phyloP scores from a whole-genome alignment of 1,140 invertebrate genomes.

The Hydropsyche tenuis region DNA sequence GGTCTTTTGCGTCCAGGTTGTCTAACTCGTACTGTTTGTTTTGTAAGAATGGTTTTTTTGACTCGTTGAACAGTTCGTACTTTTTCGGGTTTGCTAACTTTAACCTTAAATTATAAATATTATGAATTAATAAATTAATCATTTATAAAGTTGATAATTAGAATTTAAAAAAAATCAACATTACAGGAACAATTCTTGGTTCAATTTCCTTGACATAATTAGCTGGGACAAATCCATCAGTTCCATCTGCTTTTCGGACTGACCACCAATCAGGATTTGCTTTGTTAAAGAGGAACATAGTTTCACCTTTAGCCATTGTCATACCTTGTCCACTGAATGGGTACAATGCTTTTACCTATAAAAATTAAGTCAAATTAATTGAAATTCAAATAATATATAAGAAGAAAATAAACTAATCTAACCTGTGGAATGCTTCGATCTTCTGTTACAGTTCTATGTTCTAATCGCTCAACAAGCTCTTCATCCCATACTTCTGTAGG shows the following conservation, averaged over 20 bases:
- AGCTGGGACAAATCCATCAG: slow-evolving; percentile 96
- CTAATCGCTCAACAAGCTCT: slow-evolving; percentile 83
- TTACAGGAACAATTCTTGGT: slow-evolving; percentile 76
- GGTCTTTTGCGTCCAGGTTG: slow-evolving; percentile 41
- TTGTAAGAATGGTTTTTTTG: slow-evolving; percentile 88
- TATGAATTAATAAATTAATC: slow-evolving; percentile 2
- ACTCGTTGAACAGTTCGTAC: slow-evolving; percentile 83
- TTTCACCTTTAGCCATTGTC: slow-evolving; percentile 89
- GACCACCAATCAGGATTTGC: slow-evolving; percentile 99
- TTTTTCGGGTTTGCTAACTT: slow-evolving; percentile 83
- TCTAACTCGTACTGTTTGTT: slow-evolving; percentile 78
- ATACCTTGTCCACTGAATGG: slow-evolving; percentile 94
- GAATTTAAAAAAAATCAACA: slow-evolving; percentile 42
- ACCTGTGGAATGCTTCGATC: slow-evolving; percentile 86
- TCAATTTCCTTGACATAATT: slow-evolving; percentile 96
- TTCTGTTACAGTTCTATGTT: slow-evolving; percentile 84
- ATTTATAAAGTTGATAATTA: background rate
- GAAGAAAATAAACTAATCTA: slow-evolving; percentile 3
- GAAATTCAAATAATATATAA: background rate
- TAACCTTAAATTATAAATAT: slow-evolving; percentile 73
- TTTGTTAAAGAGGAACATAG: slow-evolving; percentile 92
- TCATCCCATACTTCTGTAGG: slow-evolving; percentile 92
- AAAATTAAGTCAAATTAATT: background rate
- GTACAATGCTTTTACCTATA: slow-evolving; percentile 81
- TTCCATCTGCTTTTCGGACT: slow-evolving; percentile 87